Conservation (phyloP, 2,888 invertebrate genomes). For the Incurvaria masculella region DNA sequence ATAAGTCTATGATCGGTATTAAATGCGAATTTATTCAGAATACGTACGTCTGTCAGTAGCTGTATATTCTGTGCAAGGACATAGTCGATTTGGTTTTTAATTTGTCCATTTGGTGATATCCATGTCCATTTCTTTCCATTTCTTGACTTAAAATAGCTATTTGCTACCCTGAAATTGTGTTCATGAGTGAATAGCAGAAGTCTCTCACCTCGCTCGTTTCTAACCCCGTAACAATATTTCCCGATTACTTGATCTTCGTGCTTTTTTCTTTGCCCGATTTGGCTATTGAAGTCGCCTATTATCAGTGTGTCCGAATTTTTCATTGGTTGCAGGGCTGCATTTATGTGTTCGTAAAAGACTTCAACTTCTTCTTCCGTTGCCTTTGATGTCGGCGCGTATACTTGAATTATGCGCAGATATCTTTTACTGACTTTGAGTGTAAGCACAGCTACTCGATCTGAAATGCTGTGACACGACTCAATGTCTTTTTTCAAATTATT, state of each 20-base stretch:
- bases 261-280: neutral
- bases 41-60: neutral
- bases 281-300: neutral
- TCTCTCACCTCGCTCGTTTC: neutral
- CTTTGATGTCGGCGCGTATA: neutral
- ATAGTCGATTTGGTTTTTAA: neutral
- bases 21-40: neutral
- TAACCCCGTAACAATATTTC: neutral
- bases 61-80: neutral
- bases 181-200: neutral
- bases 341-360: neutral
- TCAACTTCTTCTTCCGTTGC: neutral
- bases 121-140: neutral
- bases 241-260: neutral
- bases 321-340: neutral
- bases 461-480: neutral
- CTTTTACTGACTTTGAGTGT: no score
- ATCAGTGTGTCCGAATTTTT: neutral
- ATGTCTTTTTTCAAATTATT: neutral
- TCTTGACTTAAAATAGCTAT: neutral
- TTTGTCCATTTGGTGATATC: neutral
- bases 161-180: neutral
- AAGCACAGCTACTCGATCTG: neutral
- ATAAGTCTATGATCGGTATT: neutral
- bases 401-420: neutral